Evolutionary conservation across 1,140 invertebrate species (phyloP), one percentile per base, ranked within the genome.

Genomic region (Calephelis virginiensis): DNA sequence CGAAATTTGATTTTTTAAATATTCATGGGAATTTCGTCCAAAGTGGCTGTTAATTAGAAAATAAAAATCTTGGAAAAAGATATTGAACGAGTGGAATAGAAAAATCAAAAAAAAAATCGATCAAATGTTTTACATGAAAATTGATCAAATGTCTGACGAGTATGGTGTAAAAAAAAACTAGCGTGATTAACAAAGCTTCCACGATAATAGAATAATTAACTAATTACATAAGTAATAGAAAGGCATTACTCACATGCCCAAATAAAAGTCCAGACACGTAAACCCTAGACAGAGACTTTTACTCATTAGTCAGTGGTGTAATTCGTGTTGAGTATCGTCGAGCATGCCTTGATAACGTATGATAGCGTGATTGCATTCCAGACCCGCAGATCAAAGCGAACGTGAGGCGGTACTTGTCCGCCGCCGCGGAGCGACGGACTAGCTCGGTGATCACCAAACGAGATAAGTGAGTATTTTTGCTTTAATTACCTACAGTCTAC

Each of bases 361-460:
- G 63, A 77, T 73, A 71, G 61, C 63, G 47, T 72, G 68, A 65
- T 67, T 56, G 61, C 75, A 72, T 88, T 88, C 61, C 88, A 97
- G 97, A 97, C 94, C 96, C 96, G 63, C 94, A 95, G 77, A 94
- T 97, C 81, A 97, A 97, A 92, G 95, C 95, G 62, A 95, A 94
- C 77, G 95, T 97, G 64, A 92, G 94, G 73, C 93, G 95, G 67
- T 94, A 96, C 80, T 85, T 97, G 70, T 94, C 95, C 67, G 82
- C 92, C 74, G 83, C 92, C 76, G 79, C 88, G 80, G 76, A 89
- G 75, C 82, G 85, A 49, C 83, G 88, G 63, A 72, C 71, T 71
- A 85, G 75, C 69, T 76, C 70, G 28, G 70, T 75, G 59, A 82
- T 82, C 63, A 78, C 72, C 62, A 89, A 87, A 70, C 81, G 79